Conservation (phyloP, 1,140 invertebrate genomes). For the Eubasilissa regina region DNA sequence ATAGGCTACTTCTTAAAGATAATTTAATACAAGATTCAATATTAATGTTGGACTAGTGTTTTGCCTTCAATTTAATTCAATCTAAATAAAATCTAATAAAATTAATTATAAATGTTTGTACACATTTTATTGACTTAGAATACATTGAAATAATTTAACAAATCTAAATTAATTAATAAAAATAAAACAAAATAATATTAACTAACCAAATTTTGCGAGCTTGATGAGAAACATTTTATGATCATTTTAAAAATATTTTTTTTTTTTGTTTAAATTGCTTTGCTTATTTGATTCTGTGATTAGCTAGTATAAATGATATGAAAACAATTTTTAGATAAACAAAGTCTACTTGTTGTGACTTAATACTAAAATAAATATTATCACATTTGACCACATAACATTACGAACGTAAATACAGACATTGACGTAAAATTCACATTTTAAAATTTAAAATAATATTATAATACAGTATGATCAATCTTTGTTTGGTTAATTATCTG, state of each 20-base stretch:
- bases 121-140: too few relatives aligned
- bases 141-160: too few relatives aligned
- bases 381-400: constrained; percentile 46
- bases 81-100: neutral
- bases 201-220: too few relatives aligned
- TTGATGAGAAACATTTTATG: too few relatives aligned
- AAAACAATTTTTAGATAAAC: constrained; percentile 5
- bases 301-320: neutral
- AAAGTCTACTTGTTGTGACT: constrained; percentile 10
- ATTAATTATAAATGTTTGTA: neutral
- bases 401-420: constrained; percentile 41
- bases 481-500: neutral
- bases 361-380: constrained; percentile 46
- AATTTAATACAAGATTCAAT: neutral
- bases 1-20: constrained; percentile 45
- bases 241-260: too few relatives aligned
- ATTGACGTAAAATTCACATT: constrained; percentile 8
- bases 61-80: neutral
- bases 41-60: neutral
- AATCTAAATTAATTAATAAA: too few relatives aligned
- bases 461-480: too few relatives aligned
- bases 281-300: neutral
- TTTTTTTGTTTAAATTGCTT: too few relatives aligned
- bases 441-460: constrained; percentile 4
- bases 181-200: too few relatives aligned